Evolutionary conservation across 2,888 invertebrate species (phyloP).

Genomic region (Lepidonotus clava): DNA sequence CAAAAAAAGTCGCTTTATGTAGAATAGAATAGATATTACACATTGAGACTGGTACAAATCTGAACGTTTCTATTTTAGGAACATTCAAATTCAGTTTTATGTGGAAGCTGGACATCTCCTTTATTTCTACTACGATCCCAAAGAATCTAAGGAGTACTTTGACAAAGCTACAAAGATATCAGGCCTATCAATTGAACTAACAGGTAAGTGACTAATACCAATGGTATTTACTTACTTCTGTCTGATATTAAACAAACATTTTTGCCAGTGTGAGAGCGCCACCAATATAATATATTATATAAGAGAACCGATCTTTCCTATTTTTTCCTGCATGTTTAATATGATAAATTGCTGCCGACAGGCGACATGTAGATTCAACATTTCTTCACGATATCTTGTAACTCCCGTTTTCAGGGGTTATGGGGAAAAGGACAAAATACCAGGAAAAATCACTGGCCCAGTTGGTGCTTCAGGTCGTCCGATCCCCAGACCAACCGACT

Average conservation of each 20-base stretch:
- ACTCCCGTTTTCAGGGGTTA: conserved; percentile 83
- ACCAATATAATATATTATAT: no score
- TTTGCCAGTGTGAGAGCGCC: no score
- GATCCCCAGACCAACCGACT: conserved; percentile 23
- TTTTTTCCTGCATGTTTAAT: neutral
- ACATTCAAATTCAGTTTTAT: conserved; percentile 63
- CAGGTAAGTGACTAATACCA: conserved; percentile 84
- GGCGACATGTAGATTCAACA: no score
- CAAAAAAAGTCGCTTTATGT: no score
- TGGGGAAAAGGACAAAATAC: conserved; percentile 94
- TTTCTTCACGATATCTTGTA: no score
- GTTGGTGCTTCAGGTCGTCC: conserved; percentile 86
- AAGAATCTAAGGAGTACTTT: conserved; percentile 86
- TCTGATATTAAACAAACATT: no score
- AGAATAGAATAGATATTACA: no score
- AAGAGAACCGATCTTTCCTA: no score
- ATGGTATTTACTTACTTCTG: no score
- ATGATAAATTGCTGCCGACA: neutral
- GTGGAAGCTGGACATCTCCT: conserved; percentile 86
- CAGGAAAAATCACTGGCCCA: conserved; percentile 92
- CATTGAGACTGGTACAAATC: no score
- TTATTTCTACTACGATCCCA: conserved; percentile 87
- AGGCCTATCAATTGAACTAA: conserved; percentile 86
- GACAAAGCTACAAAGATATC: conserved; percentile 84
- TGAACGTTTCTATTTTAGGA: no score